Evolutionary conservation across 2,113 vertebrate genomes (phyloP).

Genomic region (Varanus komodoensis): DNA sequence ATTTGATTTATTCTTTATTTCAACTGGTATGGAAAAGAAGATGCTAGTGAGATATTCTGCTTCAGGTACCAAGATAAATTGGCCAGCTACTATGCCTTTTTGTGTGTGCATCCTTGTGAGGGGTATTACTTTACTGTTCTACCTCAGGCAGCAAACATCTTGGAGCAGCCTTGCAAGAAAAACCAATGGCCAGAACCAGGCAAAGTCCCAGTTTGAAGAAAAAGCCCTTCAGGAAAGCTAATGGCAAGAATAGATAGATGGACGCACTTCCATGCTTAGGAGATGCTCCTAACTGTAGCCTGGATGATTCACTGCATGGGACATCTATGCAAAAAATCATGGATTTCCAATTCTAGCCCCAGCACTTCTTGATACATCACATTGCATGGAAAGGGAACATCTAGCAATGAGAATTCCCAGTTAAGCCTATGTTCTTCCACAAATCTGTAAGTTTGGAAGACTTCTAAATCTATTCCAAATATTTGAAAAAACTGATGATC

Average conservation of each 20-base stretch:
- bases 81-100: too few relatives aligned
- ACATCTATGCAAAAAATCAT: neutral
- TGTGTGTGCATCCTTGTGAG: too few relatives aligned
- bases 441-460: neutral
- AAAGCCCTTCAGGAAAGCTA: neutral
- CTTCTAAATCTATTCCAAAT: neutral
- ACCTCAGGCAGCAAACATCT: neutral
- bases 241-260: neutral
- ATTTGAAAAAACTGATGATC: neutral
- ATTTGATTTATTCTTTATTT: too few relatives aligned
- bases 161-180: neutral
- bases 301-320: neutral
- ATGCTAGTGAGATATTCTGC: too few relatives aligned
- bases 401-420: neutral
- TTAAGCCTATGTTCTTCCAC: neutral
- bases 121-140: neutral
- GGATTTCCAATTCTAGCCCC: neutral
- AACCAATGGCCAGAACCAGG: neutral
- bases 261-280: neutral
- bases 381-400: neutral
- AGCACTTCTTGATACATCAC: neutral
- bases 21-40: too few relatives aligned
- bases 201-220: neutral
- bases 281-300: neutral
- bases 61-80: too few relatives aligned